Conservation (phyloP, 1,140 invertebrate genomes). For the Pentalonia nigronervosa region DNA sequence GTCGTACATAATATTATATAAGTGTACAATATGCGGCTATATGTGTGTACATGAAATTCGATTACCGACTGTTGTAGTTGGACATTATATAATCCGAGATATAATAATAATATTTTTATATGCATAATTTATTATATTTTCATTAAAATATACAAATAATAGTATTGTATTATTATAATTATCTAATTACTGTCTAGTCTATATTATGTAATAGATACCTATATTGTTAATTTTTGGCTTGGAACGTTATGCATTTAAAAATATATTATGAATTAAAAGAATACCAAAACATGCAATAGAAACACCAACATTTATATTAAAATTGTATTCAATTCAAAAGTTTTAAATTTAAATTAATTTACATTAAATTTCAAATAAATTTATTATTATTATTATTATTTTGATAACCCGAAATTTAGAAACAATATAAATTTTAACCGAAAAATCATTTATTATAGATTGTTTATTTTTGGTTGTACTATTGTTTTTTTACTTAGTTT, state of each 20-base stretch:
- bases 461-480: not conserved
- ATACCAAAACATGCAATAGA: not conserved
- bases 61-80: not conserved
- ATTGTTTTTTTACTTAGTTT: not conserved
- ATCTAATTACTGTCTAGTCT: not conserved
- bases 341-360: not conserved
- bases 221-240: not conserved
- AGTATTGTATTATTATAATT: not conserved
- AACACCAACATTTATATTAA: not conserved
- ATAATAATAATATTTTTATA: not conserved
- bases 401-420: not conserved
- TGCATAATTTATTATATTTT: no score
- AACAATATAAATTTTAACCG: not conserved
- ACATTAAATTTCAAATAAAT: not conserved
- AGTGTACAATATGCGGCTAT: not conserved
- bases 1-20: not conserved
- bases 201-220: not conserved
- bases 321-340: not conserved
- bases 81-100: not conserved
- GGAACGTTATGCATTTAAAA: not conserved
- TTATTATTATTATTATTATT: not conserved
- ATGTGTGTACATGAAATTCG: not conserved
- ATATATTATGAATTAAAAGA: no score
- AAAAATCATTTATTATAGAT: not conserved
- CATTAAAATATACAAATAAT: no score